phyloP scores from a whole-genome alignment of 2,888 invertebrate species.

The Thera obeliscata region DNA sequence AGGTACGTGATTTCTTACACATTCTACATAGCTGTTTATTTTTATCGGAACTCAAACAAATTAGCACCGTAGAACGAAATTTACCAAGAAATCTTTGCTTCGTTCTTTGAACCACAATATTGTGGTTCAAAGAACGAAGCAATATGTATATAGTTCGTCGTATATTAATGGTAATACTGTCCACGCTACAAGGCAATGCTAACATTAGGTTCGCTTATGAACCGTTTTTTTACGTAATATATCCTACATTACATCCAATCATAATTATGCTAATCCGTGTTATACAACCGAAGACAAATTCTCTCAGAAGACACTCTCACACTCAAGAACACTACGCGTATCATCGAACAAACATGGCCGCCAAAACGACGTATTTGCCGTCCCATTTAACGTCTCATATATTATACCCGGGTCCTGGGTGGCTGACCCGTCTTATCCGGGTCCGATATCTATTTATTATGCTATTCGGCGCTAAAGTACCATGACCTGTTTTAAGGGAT shows the following conservation, averaged over 20 bases:
- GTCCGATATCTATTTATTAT: conserved; percentile 12
- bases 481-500: background rate
- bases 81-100: background rate
- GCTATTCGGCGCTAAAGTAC: background rate
- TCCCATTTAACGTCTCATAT: conserved; percentile 5
- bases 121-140: too few species aligned
- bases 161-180: too few species aligned
- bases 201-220: too few species aligned
- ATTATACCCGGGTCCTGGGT: conserved; percentile 12
- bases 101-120: background rate
- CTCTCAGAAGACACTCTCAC: conserved; percentile 18
- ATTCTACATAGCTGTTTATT: background rate
- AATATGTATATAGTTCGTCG: too few species aligned
- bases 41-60: background rate
- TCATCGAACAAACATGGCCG: conserved; percentile 10
- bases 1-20: background rate
- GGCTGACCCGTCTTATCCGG: conserved; percentile 24
- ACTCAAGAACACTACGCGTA: conserved; percentile 20
- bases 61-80: background rate
- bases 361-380: background rate
- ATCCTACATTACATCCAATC: too few species aligned
- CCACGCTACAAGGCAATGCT: too few species aligned
- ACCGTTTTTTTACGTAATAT: too few species aligned
- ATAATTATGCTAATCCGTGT: background rate
- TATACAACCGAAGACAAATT: conserved; percentile 8